Evolutionary conservation across 2,113 vertebrate species (phyloP).

Genomic region (Vimba vimba): DNA sequence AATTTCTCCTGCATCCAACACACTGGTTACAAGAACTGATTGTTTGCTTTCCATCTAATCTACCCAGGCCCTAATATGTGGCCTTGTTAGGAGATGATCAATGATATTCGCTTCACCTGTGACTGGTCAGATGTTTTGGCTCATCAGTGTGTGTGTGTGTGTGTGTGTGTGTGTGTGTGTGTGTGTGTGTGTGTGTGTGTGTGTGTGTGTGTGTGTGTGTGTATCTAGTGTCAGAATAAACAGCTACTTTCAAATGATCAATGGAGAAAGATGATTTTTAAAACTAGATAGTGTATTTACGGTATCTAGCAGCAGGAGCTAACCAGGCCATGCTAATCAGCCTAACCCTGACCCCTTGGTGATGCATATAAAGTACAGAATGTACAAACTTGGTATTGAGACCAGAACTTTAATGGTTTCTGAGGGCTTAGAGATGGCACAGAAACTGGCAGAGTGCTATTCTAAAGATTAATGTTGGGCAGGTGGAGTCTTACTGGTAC

Average conservation of each 20-base stretch:
- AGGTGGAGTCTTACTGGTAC: constrained; percentile 72
- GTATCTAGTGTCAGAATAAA: no score
- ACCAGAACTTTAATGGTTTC: constrained; percentile 80
- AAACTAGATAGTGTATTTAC: neutral
- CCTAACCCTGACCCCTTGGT: neutral
- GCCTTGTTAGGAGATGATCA: no score
- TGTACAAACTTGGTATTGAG: constrained; percentile 68
- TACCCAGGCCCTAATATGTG: no score
- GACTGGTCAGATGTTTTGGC: no score
- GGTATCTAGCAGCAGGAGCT: neutral
- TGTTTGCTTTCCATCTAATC: no score
- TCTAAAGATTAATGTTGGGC: constrained; percentile 78
- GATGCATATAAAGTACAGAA: constrained; percentile 48
- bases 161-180: no score
- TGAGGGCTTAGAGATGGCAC: constrained; percentile 60
- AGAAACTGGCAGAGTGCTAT: constrained; percentile 71
- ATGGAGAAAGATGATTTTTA: no score
- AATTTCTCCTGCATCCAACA: no score
- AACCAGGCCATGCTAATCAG: neutral
- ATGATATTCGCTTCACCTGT: no score
- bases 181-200: neutral
- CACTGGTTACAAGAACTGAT: no score
- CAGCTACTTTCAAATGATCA: no score
- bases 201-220: no score
- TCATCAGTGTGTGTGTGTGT: neutral